Evolutionary conservation across 2,888 invertebrate species (phyloP).

Genomic region (Anthophora plumipes): DNA sequence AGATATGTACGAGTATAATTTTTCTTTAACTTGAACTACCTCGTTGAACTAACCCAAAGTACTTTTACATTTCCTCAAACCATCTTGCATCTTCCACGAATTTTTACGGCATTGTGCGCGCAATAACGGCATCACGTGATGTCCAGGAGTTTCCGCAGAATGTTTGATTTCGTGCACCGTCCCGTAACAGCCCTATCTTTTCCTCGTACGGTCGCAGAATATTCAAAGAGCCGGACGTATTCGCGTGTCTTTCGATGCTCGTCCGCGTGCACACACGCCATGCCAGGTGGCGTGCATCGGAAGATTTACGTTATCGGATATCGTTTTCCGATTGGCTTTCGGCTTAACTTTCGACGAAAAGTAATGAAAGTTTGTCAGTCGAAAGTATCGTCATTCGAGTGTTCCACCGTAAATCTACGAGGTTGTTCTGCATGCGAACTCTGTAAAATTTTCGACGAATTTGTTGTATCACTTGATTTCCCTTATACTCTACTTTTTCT

Average conservation of each 20-base stretch:
- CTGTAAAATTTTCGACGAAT: slow-evolving; percentile 6
- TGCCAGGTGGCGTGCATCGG: slow-evolving; percentile 49
- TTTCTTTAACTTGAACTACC: background rate
- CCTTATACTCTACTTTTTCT: too few relatives aligned
- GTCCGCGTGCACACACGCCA: slow-evolving; percentile 52
- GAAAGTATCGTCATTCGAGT: slow-evolving; percentile 47
- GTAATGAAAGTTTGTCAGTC: slow-evolving; percentile 78
- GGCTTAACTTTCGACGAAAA: slow-evolving; percentile 75
- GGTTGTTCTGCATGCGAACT: background rate
- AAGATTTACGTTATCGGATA: slow-evolving; percentile 79
- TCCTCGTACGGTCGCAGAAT: slow-evolving; percentile 49
- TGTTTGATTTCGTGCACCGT: slow-evolving; percentile 55
- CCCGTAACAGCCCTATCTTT: slow-evolving; percentile 45
- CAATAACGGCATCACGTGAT: slow-evolving; percentile 54
- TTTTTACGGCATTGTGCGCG: slow-evolving; percentile 33
- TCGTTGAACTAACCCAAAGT: background rate
- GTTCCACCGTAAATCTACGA: background rate
- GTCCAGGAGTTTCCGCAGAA: slow-evolving; percentile 42
- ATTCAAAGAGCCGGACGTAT: slow-evolving; percentile 60
- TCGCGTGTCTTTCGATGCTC: slow-evolving; percentile 59
- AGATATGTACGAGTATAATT: background rate
- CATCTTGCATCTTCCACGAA: background rate
- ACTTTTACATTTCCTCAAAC: slow-evolving; percentile 17
- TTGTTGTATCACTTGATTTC: background rate
- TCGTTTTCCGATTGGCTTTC: slow-evolving; percentile 79